Conservation (phyloP, 30 jellyfish, hydroid and myxozoan species). For the Turritopsis rubra region DNA sequence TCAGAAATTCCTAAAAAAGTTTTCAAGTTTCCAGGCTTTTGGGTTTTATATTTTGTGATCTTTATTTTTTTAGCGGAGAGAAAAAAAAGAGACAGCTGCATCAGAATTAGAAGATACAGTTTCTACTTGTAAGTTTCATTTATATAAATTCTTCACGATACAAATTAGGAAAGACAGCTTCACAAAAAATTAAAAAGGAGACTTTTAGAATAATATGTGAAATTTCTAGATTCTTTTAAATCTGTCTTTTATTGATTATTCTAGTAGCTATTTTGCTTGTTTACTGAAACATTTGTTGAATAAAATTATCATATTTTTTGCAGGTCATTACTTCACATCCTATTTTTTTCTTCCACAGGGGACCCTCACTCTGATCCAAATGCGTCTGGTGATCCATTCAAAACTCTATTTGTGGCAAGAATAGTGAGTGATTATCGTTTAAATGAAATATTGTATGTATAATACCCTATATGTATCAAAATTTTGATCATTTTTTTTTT, state of each 20-base stretch:
- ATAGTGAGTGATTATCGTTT: slow-evolving; percentile 56
- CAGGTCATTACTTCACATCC: too few relatives aligned
- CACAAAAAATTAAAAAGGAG: too few relatives aligned
- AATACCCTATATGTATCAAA: too few relatives aligned
- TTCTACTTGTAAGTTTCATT: slow-evolving; percentile 48
- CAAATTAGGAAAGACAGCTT: too few relatives aligned
- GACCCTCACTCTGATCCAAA: slow-evolving; percentile 92
- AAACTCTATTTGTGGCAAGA: slow-evolving; percentile 89
- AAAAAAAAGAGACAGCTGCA: slow-evolving; percentile 44
- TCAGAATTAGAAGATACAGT: slow-evolving; percentile 53
- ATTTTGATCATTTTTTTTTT: too few relatives aligned
- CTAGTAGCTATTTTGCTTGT: neutral
- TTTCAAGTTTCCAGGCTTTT: neutral
- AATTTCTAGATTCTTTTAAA: too few relatives aligned
- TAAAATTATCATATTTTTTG: neutral
- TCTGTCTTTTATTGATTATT: too few relatives aligned
- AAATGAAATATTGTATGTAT: too few relatives aligned
- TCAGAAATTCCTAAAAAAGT: neutral
- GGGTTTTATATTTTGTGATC: neutral
- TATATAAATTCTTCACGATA: too few relatives aligned
- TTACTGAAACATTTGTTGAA: neutral
- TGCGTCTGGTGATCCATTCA: slow-evolving; percentile 91
- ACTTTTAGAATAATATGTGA: too few relatives aligned
- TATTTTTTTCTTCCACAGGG: slow-evolving; percentile 51
- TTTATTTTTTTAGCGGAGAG: slow-evolving; percentile 35